Conservation (phyloP, 1,140 invertebrate genomes). For the Aphidius gifuensis region DNA sequence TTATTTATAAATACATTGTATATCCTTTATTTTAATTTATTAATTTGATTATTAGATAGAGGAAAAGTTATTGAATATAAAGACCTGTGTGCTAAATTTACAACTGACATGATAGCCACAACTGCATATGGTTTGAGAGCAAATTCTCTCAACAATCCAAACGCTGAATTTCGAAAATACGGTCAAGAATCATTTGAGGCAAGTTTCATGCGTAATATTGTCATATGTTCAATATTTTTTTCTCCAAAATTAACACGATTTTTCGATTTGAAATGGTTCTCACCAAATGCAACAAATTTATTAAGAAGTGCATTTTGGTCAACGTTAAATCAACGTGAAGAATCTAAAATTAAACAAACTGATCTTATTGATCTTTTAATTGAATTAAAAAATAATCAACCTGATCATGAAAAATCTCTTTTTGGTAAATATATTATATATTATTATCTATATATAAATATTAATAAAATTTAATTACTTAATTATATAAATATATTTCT, state of each 20-base stretch:
- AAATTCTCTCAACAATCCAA: slow-evolving; percentile 55
- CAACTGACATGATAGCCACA: slow-evolving; percentile 61
- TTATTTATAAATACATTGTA: not conserved
- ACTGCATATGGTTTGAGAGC: slow-evolving; percentile 61
- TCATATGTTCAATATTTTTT: too few relatives aligned
- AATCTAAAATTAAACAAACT: slow-evolving; percentile 36
- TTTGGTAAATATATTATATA: slow-evolving; percentile 23
- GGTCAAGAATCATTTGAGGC: too few relatives aligned
- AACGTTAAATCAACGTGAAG: slow-evolving; percentile 37
- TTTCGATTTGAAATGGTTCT: too few relatives aligned
- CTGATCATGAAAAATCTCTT: not conserved
- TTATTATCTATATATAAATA: not conserved
- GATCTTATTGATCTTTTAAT: slow-evolving; percentile 54
- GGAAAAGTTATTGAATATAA: slow-evolving; percentile 40
- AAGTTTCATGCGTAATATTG: too few relatives aligned
- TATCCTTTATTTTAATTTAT: not conserved
- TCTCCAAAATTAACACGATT: too few relatives aligned
- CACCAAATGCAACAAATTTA: slow-evolving; percentile 32
- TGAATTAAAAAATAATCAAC: slow-evolving; percentile 37
- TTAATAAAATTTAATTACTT: not conserved
- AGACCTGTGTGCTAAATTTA: slow-evolving; percentile 53
- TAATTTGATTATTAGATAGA: slow-evolving; percentile 11
- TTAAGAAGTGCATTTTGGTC: slow-evolving; percentile 43
- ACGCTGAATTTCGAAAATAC: slow-evolving; percentile 21
- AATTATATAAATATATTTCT: slow-evolving; percentile 10